Evolutionary conservation across 2,797 vertebrate species (phyloP).

Genomic region (Muscicapa striata): DNA sequence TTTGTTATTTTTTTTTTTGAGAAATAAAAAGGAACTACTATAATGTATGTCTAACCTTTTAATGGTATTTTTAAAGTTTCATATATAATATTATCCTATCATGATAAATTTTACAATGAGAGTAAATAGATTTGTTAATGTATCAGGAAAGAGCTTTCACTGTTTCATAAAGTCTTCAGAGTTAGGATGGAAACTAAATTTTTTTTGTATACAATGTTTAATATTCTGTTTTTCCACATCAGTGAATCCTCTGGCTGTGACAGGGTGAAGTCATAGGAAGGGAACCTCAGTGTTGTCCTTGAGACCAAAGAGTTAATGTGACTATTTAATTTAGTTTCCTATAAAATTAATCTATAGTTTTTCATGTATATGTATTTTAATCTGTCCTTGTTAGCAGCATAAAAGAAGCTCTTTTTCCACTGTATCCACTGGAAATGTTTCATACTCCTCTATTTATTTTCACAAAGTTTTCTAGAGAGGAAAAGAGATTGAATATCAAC

Average conservation of each 20-base stretch:
- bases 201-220: not conserved
- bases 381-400: not conserved
- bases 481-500: not conserved
- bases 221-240: not conserved
- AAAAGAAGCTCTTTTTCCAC: not conserved
- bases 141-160: not conserved
- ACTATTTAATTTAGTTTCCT: not conserved
- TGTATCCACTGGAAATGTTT: not conserved
- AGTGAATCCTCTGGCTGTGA: not conserved
- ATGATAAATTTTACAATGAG: not conserved
- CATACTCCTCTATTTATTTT: not conserved
- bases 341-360: not conserved
- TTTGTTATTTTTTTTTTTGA: not conserved
- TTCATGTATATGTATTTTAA: not conserved
- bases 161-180: not conserved
- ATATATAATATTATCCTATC: not conserved
- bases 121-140: not conserved
- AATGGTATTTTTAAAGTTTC: fast-evolving
- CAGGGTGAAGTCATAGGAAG: not conserved
- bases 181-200: not conserved
- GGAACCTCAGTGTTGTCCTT: not conserved
- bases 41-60: not conserved
- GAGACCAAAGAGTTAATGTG: not conserved
- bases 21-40: not conserved
- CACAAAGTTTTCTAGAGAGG: not conserved